Evolutionary conservation across 53 echinoderm and acorn worm species (phyloP).

Genomic region (Zoroaster sp.): DNA sequence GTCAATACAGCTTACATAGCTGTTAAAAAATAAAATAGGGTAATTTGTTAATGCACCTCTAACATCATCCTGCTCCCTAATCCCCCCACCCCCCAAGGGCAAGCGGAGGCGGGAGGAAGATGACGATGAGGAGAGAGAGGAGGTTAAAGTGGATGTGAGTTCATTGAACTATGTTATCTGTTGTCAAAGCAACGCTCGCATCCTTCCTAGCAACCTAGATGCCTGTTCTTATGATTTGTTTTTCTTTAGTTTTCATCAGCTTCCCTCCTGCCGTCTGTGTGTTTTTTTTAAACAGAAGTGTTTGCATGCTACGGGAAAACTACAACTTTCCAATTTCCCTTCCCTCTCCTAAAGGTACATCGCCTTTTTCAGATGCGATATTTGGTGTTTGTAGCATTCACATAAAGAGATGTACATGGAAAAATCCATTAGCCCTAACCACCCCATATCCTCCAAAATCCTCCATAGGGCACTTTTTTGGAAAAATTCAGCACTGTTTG

Average conservation of each 20-base stretch:
- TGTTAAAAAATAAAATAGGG: too few relatives aligned
- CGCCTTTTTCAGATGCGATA: too few relatives aligned
- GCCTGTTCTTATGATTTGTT: slow-evolving; percentile 7
- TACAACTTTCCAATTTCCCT: too few relatives aligned
- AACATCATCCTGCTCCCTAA: not conserved
- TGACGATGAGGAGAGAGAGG: slow-evolving; percentile 40
- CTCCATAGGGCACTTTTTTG: too few relatives aligned
- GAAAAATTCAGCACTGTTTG: too few relatives aligned
- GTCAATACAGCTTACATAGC: too few relatives aligned
- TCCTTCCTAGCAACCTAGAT: slow-evolving; percentile 20
- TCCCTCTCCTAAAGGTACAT: too few relatives aligned
- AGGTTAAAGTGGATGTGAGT: slow-evolving; percentile 55
- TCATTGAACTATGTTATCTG: not conserved
- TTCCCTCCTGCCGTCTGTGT: not conserved
- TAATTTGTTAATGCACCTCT: not conserved
- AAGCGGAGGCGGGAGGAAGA: slow-evolving; percentile 39
- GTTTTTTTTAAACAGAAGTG: not conserved
- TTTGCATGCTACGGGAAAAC: slow-evolving; percentile 48
- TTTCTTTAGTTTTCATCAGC: not conserved
- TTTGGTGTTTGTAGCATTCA: too few relatives aligned
- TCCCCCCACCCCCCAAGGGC: slow-evolving; percentile 21
- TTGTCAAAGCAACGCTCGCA: not conserved
- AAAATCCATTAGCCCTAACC: too few relatives aligned
- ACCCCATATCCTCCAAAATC: too few relatives aligned
- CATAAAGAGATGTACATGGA: too few relatives aligned